Conservation (phyloP, 2,888 invertebrate species). For the Scaptodrosophila latifasciaeformis region DNA sequence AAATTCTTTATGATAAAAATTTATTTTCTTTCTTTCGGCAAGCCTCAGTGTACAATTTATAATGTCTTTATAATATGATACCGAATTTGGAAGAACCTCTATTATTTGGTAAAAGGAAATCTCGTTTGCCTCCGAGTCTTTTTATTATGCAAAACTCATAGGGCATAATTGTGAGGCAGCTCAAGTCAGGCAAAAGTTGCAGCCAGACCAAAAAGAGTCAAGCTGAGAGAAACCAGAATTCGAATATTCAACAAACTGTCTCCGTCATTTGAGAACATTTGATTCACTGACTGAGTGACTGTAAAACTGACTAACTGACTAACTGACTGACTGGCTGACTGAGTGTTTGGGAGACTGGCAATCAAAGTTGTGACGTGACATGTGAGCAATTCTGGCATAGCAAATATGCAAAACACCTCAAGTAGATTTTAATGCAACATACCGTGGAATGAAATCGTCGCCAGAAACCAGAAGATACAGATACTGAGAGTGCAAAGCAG, state of each 20-base stretch:
- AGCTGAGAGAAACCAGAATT: conserved; percentile 18
- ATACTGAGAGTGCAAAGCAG: conserved; percentile 8
- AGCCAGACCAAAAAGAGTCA: conserved; percentile 13
- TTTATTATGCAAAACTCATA: conserved; percentile 61
- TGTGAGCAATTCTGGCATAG: no score
- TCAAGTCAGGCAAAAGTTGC: conserved; percentile 35
- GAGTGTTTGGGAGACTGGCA: conserved; percentile 20
- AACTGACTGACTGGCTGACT: conserved; percentile 23
- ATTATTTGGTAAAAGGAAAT: no score
- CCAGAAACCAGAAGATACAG: no score
- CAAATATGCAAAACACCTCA: conserved; percentile 63
- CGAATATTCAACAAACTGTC: conserved; percentile 46
- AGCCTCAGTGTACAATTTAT: no score
- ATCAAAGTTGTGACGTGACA: conserved; percentile 58
- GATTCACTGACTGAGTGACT: conserved; percentile 9
- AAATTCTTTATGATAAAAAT: no score
- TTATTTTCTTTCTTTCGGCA: no score
- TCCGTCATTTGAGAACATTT: conserved; percentile 37
- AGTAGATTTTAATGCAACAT: conserved; percentile 55
- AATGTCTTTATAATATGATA: no score
- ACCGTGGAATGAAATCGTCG: conserved; percentile 24
- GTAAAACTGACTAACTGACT: conserved; percentile 19
- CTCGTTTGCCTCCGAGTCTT: no score
- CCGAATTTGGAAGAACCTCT: no score
- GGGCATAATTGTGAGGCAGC: conserved; percentile 48